Evolutionary conservation across 2,888 invertebrate genomes (phyloP), one percentile per base, ranked within the genome.

Genomic region (Melangyna quadrimaculata): DNA sequence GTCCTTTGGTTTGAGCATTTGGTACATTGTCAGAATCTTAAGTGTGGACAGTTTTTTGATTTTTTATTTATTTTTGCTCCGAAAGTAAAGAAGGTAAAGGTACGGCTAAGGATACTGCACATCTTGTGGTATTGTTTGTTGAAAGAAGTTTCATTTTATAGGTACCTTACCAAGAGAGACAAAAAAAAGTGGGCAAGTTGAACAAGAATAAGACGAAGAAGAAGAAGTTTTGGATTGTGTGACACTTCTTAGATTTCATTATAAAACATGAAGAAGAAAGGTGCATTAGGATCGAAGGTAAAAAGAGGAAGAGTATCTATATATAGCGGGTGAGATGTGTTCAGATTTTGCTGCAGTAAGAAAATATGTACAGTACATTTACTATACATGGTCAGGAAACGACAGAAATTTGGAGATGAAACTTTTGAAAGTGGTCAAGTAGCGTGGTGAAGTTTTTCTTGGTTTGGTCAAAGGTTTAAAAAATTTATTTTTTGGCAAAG

Each of bases 231-330:
- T 65, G 53, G 71, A 65, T 79, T 84, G 61, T 71, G 80, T 71
- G 84, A 84, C 84, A 80, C 75, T 80, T 79, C 53, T 35, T 71
- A 55, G 79, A 79, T 84, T 84, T 75, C 84, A 80, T 84, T 84
- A 79, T 35, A 48, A 32, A 37, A 43, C 32, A 70, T 29, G 14
- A 65, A 40, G 22, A 59, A 37, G 29, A 53, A 9, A 55, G 65
- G 65, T 67, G 72, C 63, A 59, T 22, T 78, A 17, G 53, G 51
- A 63, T 45, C 45, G 29, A 45, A 45, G 29, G 45, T 45, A 32
- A 45, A 51, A 29, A 32, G 40, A 9, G 51, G 32, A 14, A 22
- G 7, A 35, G 19, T 19, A 7, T 4, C 10, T 10, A 2, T 1
- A 9, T 6, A 4, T 3, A 10, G 48, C 27, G 37, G 57, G 45